Evolutionary conservation across 1,140 invertebrate genomes (phyloP), one percentile per base, ranked within the genome.

Genomic region (Phthorimaea operculella): DNA sequence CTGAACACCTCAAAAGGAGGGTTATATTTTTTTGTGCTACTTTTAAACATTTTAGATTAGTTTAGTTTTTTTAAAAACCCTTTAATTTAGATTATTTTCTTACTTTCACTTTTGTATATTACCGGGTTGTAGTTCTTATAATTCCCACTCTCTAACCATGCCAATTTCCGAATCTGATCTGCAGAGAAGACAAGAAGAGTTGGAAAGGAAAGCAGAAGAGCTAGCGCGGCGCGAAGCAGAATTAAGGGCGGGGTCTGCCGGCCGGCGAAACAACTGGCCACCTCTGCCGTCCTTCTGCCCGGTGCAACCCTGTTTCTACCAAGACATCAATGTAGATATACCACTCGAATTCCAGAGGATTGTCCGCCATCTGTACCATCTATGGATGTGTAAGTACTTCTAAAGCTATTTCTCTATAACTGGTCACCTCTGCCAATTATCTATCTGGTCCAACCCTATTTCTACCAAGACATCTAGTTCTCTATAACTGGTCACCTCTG

Each of bases 251-350:
- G 86, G 91, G 63, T 89, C 90, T 16, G 86, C 88, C 87, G 94
- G 90, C 51, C 89, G 94, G 63, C 89, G 92, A 72, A 98, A 99
- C 79, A 99, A 99, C 87, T 99, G 97, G 97, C 98, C 98, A 3
- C 98, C 98, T 11, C 78, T 99, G 55, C 98, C 98, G 5, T 90
- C 93, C 33, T 92, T 92, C 64, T 97, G 92, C 65, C 97, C 95
- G 70, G 90, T 98, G 51, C 95, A 98, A 74, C 98, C 98, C 1
- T 99, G 98, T 83, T 99, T 99, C 84, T 99, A 99, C 87, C 98
- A 99, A 88, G 98, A 99, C 83, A 99, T 99, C 63, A 95, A 96
- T 85, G 93, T 99, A n/a, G 98, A 99, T 81, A 99, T 99, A 84
- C 96, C 97, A 15, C 86, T 96, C 50, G 96, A 99, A 80, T 99